Evolutionary conservation across 1,140 invertebrate genomes (phyloP).

Genomic region (Chrysoperla carnea): DNA sequence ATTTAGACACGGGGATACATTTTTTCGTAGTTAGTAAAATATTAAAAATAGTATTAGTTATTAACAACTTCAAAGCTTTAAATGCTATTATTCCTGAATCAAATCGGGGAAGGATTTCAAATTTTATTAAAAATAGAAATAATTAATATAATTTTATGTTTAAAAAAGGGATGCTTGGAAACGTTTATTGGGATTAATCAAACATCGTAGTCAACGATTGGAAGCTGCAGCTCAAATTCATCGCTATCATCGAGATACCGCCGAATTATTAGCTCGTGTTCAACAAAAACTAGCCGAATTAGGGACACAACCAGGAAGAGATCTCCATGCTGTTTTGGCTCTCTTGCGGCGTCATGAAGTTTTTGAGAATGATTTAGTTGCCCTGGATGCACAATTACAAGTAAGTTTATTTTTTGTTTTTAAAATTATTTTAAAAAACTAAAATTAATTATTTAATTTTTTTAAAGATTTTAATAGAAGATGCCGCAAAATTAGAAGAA

Average conservation of each 20-base stretch:
- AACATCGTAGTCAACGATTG: slow-evolving; percentile 68
- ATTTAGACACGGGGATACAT: too few species aligned
- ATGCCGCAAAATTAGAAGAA: slow-evolving; percentile 69
- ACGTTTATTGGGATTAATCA: slow-evolving; percentile 67
- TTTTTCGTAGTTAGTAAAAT: too few species aligned
- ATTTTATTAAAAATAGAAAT: not conserved
- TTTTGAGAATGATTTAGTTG: slow-evolving; percentile 88
- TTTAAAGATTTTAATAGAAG: slow-evolving; percentile 67
- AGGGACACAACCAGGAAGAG: slow-evolving; percentile 69
- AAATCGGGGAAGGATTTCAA: too few species aligned
- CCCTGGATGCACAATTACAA: slow-evolving; percentile 83
- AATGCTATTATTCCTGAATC: too few species aligned
- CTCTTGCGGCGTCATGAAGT: slow-evolving; percentile 78
- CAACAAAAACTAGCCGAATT: slow-evolving; percentile 73
- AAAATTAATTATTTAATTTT: slow-evolving; percentile 2
- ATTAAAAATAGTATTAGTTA: too few species aligned
- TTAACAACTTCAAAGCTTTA: too few species aligned
- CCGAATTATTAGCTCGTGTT: slow-evolving; percentile 78
- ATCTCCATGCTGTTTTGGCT: slow-evolving; percentile 72
- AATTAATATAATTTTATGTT: not conserved
- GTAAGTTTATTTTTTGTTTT: slow-evolving; percentile 18
- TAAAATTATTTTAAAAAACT: not conserved
- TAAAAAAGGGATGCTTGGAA: slow-evolving; percentile 63
- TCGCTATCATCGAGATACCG: slow-evolving; percentile 89
- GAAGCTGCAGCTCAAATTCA: slow-evolving; percentile 91